Conservation (phyloP, 2,113 vertebrate genomes). For the Sula dactylatra region DNA sequence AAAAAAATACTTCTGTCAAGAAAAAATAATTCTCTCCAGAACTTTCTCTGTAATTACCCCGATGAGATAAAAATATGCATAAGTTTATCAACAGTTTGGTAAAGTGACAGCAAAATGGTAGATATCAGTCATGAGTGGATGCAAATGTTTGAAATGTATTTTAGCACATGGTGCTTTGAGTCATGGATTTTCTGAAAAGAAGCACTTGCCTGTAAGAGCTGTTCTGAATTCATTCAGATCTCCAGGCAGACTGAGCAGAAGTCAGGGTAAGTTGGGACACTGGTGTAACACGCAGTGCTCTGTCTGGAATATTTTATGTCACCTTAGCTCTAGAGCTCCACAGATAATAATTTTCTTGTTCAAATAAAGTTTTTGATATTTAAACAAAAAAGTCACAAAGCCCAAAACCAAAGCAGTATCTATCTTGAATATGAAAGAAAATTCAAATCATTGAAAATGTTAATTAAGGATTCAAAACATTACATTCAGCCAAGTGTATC, state of each 20-base stretch:
- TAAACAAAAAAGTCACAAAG: not conserved
- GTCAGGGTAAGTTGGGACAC: not conserved
- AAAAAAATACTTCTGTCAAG: not conserved
- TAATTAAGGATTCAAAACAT: not conserved
- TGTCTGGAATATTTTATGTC: not conserved
- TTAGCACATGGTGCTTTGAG: not conserved
- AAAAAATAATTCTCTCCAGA: not conserved
- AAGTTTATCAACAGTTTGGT: not conserved
- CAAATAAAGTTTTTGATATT: not conserved
- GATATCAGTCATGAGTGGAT: not conserved
- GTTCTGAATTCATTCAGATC: not conserved
- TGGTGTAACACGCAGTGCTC: not conserved
- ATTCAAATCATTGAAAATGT: not conserved
- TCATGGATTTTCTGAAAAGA: not conserved
- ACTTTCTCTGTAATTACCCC: not conserved
- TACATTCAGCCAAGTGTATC: not conserved
- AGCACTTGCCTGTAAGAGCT: not conserved
- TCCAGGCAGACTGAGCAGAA: not conserved
- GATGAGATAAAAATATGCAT: not conserved
- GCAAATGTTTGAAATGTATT: not conserved
- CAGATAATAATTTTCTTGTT: not conserved
- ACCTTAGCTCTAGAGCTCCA: not conserved
- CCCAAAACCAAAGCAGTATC: accelerated
- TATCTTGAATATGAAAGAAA: not conserved
- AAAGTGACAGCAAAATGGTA: not conserved